These are phyloP conservation scores for Pangasius larnaudii DNA, from an alignment of 2,797 vertebrate genomes.

Conservation along the genomic window DNA sequence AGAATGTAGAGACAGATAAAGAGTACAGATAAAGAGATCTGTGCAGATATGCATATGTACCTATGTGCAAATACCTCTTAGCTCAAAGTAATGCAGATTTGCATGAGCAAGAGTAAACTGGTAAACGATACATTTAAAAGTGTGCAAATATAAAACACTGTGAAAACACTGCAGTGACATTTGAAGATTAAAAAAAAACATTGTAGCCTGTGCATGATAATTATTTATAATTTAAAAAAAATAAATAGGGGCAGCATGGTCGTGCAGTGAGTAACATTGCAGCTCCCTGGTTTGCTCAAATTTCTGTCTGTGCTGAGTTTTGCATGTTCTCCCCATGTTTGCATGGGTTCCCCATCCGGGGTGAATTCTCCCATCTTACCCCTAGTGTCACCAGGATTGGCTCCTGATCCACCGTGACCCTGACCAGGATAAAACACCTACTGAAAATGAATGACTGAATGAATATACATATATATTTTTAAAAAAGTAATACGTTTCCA, in stretches of 20 bases:
- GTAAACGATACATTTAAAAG: neutral
- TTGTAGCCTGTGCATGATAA: neutral
- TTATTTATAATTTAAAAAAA: neutral
- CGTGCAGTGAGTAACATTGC: too few species aligned
- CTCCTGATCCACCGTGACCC: neutral
- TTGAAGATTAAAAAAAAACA: neutral
- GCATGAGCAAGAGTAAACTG: neutral
- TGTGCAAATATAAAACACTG: neutral
- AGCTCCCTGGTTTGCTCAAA: too few species aligned
- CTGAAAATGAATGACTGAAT: too few species aligned
- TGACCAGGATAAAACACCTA: neutral
- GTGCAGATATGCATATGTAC: neutral
- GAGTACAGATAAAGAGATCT: neutral
- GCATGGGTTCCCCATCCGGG: neutral
- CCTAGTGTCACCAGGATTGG: neutral
- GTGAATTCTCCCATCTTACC: neutral
- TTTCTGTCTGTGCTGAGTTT: too few species aligned
- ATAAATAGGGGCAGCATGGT: too few species aligned
- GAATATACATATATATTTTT: too few species aligned
- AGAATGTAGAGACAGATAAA: neutral
- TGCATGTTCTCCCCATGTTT: neutral
- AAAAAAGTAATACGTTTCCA: neutral
- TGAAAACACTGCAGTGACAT: neutral
- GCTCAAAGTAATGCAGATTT: neutral
- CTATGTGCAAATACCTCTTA: neutral